Base-by-base conservation (phyloP, 2,888 invertebrate species). In the Ryuthela nishihirai region DNA sequence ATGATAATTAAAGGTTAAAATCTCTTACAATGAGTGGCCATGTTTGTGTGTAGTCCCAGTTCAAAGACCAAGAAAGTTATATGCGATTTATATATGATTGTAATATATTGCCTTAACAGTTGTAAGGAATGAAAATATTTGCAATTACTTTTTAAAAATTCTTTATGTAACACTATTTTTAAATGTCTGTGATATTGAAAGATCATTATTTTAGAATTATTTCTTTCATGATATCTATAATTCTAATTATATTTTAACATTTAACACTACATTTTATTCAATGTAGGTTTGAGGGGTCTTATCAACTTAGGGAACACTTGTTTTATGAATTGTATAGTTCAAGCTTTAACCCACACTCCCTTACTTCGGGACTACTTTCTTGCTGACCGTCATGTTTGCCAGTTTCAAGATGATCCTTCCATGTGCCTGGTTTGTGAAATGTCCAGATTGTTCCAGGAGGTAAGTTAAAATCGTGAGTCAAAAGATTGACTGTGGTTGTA, bases 321-420 rank as follows among this genome's bases (percentile, higher is more conserved):
- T 77, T 99, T 95, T 74, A 94, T 99, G 92, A 98, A 95, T 76
- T 94, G 94, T 72, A 94, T 98, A 69, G 87, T 98, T 9, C 92
- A 93, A 80, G 90, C 93, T 1, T 75, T 99, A 67, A 92, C 93
- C 67, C 97, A 98, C 74, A 97, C 95, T 3, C 95, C 97, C 1
- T 77, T 97, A 34, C 78, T 99, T 49, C 80, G 97, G 64, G 95
- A 98, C 74, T 98, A 92, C 76, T 97, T 99, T 74, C 80, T 99
- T 67, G 87, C 91, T 35, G 94, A 97, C 75, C 84, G 85, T 67
- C 97, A 98, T 73, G 84, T 85, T 70, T 97, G 95, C 76, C 83
- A 82, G 70, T 74, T 77, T 67, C 70, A 71, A 50, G 72, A 73
- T 36, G 80, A 83, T 55, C 82, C 87, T 2, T 83, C 83, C 35